These are phyloP conservation scores for Columba livia DNA, from an alignment of 2,113 vertebrate genomes.

Conservation along the genomic window DNA sequence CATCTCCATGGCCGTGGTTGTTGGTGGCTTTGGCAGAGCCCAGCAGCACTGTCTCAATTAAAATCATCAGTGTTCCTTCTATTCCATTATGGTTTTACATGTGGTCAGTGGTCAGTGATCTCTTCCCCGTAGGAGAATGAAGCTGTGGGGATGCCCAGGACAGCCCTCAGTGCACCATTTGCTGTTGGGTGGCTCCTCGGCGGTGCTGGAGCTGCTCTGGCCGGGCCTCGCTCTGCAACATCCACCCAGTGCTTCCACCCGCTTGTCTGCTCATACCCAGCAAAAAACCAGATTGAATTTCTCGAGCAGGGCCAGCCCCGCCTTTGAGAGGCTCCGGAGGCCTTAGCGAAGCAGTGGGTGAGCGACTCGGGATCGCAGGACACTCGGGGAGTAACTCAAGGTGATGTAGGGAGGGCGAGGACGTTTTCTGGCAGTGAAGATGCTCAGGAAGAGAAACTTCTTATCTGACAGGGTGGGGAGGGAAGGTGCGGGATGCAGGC, in stretches of 20 bases:
- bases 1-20: rapidly evolving
- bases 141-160: rapidly evolving
- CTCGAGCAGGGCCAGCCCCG: not conserved
- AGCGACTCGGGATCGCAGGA: not conserved
- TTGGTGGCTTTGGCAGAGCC: not conserved
- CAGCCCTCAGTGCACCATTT: rapidly evolving
- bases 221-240: too few species aligned
- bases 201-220: too few species aligned
- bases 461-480: not conserved
- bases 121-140: too few species aligned
- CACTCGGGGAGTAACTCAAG: not conserved
- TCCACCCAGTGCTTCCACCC: too few species aligned
- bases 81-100: rapidly evolving
- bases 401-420: rapidly evolving
- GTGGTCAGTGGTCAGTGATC: not conserved
- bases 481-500: not conserved
- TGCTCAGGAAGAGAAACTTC: not conserved
- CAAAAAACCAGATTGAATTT: not conserved
- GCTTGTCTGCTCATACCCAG: not conserved
- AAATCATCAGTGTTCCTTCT: not conserved
- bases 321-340: not conserved
- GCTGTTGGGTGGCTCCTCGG: not conserved
- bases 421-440: not conserved
- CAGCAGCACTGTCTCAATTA: not conserved
- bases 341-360: rapidly evolving